These are phyloP conservation scores for Eulemur macaco DNA, from an alignment of 2,113 vertebrate species.

Conservation along the genomic window DNA sequence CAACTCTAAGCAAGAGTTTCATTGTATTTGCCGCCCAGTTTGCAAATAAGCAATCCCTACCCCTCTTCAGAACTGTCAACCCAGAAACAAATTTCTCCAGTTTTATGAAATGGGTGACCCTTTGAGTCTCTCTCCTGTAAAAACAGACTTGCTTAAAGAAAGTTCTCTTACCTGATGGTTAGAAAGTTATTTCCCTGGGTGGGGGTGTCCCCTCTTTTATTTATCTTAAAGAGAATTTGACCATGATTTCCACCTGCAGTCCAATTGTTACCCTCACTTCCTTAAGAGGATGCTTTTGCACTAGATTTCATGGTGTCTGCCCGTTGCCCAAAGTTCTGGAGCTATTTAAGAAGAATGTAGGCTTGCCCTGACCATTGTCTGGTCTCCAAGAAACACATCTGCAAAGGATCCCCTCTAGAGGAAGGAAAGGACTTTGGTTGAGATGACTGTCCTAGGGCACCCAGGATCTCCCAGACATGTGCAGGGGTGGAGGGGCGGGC, in stretches of 20 bases:
- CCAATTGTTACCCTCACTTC: not conserved
- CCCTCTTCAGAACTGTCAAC: not conserved
- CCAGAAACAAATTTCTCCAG: not conserved
- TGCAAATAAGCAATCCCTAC: not conserved
- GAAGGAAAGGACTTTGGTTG: not conserved
- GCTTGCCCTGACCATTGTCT: not conserved
- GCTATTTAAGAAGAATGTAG: not conserved
- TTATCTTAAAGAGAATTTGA: not conserved
- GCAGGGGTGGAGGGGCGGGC: not conserved
- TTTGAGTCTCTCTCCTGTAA: not conserved
- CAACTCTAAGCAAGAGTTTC: not conserved
- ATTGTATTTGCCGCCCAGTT: not conserved
- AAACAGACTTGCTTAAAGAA: conserved; percentile 49
- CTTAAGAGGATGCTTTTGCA: not conserved
- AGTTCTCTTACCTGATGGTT: not conserved
- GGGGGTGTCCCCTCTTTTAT: not conserved
- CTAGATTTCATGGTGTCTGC: not conserved
- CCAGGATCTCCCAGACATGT: not conserved
- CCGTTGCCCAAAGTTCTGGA: not conserved
- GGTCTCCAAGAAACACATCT: not conserved
- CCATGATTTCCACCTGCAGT: not conserved
- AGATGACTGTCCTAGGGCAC: not conserved
- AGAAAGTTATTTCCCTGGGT: not conserved
- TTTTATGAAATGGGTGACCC: not conserved
- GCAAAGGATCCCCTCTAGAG: not conserved